Evolutionary conservation across 2,113 vertebrate species (phyloP), one percentile per base, ranked within the genome.

Genomic region (Oryzias celebensis): DNA sequence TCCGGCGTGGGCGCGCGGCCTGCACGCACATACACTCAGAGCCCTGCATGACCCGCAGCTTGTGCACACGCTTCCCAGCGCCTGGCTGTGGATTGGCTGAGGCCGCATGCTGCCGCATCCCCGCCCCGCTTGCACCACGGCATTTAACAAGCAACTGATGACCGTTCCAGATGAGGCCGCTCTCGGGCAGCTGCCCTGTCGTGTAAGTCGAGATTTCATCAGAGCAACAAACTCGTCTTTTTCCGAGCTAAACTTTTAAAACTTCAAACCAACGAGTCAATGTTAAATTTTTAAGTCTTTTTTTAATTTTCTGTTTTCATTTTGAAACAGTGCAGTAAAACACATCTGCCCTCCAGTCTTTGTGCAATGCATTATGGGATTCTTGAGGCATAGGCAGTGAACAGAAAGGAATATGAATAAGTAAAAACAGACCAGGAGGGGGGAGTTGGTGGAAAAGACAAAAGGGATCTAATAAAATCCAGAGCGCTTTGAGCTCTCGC

Each of bases 391-490:
- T 47, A 64, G 56, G 58, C 26, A 68, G 53, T 67, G 55, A 65
- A 80, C 70, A 72, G 76, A 74, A 88, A 85, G 73, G 80, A 85
- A 85, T 86, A 90, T 88, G 81, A 87, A 87, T 66, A 83, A 90
- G 73, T 77, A 74, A 88, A 88, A 86, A 81, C 82, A 85, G 81
- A 75, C 52, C 66, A 75, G 47, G 74, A 86, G 83, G 73, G 75
- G 67, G 79, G 80, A 77, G 50, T 62, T 71, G 46, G 65, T 71
- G 36, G 36, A 6, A 75, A 62, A 73, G 66, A 81, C 72, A 85
- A 74, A 85, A 82, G 80, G 76, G 75, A 42, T 73, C 72, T 80
- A 86, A 88, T 82, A 49, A 41, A 65, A 85, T 78, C 83, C 87
- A 86, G 83, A 80, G 66, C 63, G 68, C 71, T 53, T 52, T 46